These are phyloP conservation scores for Microchirus variegatus DNA, from an alignment of 2,797 vertebrate species.

Conservation along the genomic window DNA sequence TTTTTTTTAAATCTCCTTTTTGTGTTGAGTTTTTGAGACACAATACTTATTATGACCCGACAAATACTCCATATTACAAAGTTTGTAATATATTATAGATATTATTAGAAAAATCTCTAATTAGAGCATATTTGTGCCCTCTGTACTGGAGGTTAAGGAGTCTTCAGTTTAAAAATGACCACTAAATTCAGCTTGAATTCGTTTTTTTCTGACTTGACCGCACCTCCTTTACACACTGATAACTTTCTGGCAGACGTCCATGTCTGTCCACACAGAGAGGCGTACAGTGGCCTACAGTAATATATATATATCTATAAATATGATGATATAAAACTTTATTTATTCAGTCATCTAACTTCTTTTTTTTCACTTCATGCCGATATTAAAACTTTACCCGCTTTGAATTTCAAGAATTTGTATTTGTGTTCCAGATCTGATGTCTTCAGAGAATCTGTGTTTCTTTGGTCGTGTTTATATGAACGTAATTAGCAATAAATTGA, in stretches of 20 bases:
- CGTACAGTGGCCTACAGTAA: background rate
- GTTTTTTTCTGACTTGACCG: constrained; percentile 16
- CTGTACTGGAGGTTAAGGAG: too few relatives aligned
- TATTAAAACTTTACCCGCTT: background rate
- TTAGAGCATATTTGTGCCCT: too few relatives aligned
- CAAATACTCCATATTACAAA: too few relatives aligned
- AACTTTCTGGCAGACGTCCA: constrained; percentile 48
- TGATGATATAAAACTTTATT: background rate
- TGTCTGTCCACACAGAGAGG: constrained; percentile 15
- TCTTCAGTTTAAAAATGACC: constrained; percentile 13
- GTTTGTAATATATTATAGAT: too few relatives aligned
- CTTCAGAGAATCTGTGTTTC: constrained; percentile 58
- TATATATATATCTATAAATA: background rate
- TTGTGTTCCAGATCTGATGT: background rate
- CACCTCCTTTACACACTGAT: constrained; percentile 35
- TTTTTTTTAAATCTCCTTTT: too few relatives aligned
- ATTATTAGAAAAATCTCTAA: too few relatives aligned
- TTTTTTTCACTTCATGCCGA: background rate
- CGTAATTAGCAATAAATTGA: constrained; percentile 21
- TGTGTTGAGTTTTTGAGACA: too few relatives aligned
- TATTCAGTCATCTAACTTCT: background rate
- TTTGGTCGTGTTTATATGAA: constrained; percentile 33
- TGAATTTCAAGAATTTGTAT: background rate
- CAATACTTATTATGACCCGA: too few relatives aligned
- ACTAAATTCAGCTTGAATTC: constrained; percentile 36